phyloP scores from a whole-genome alignment of 1,140 invertebrate genomes.

The Schlechtendalia chinensis region DNA sequence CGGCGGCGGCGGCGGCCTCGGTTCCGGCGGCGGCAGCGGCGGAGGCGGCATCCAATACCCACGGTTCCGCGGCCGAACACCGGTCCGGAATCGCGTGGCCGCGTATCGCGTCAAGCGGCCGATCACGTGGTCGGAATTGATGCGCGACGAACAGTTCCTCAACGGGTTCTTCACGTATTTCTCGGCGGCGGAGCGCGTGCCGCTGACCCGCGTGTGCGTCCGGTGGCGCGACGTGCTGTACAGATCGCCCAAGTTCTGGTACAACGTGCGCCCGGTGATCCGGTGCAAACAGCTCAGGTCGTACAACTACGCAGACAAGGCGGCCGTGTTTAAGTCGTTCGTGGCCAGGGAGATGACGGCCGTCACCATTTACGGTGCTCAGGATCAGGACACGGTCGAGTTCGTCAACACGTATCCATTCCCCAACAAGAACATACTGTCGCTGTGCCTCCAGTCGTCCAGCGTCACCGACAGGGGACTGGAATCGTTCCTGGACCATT shows the following conservation, averaged over 20 bases:
- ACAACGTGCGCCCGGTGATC: constrained; percentile 75
- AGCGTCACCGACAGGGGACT: constrained; percentile 84
- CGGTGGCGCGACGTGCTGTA: constrained; percentile 85
- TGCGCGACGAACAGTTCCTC: constrained; percentile 81
- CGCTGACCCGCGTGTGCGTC: constrained; percentile 77
- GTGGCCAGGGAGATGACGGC: constrained; percentile 82
- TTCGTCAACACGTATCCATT: constrained; percentile 80
- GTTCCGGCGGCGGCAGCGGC: constrained; percentile 31
- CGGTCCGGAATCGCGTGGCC: constrained; percentile 39
- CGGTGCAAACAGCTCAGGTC: constrained; percentile 76
- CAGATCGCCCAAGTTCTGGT: constrained; percentile 78
- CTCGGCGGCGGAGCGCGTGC: constrained; percentile 71
- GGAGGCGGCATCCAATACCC: constrained; percentile 36
- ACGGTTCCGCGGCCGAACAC: constrained; percentile 39
- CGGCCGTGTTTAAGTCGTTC: constrained; percentile 77
- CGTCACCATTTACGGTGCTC: constrained; percentile 77
- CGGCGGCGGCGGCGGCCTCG: constrained; percentile 10
- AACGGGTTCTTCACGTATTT: constrained; percentile 83
- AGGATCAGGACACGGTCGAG: constrained; percentile 84
- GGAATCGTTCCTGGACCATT: constrained; percentile 79
- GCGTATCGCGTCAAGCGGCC: constrained; percentile 55
- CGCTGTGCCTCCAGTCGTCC: constrained; percentile 78
- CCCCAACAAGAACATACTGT: constrained; percentile 78
- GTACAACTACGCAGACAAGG: constrained; percentile 65
- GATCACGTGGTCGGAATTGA: constrained; percentile 71